phyloP scores from a whole-genome alignment of 2,888 invertebrate species.

The Diaperis boleti region DNA sequence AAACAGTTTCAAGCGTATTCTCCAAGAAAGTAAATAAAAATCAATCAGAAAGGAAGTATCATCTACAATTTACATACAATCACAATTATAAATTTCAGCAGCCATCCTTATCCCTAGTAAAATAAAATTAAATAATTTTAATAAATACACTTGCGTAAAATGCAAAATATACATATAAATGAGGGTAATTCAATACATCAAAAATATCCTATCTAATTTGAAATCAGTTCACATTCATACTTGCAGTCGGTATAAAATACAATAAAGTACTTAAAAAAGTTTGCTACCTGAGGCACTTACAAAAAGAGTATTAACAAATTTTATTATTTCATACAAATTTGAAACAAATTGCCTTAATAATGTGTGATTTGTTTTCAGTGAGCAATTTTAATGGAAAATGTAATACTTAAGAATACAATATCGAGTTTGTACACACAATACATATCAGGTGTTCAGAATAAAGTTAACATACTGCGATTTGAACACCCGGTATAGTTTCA shows the following conservation, averaged over 20 bases:
- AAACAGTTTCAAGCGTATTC: slow-evolving; percentile 16
- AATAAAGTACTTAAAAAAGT: slow-evolving; percentile 22
- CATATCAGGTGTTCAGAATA: too few relatives aligned
- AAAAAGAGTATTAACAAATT: slow-evolving; percentile 18
- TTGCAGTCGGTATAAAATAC: slow-evolving; percentile 27
- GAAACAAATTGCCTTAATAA: slow-evolving; percentile 10
- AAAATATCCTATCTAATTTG: slow-evolving; percentile 12
- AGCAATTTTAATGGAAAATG: slow-evolving; percentile 24
- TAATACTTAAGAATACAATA: slow-evolving; percentile 14
- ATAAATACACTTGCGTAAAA: slow-evolving; percentile 32
- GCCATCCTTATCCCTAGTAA: slow-evolving; percentile 4
- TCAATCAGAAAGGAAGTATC: slow-evolving; percentile 14
- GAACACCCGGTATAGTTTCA: slow-evolving; percentile 16
- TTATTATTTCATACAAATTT: slow-evolving; percentile 3
- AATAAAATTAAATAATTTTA: slow-evolving; percentile 17
- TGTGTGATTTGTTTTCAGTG: slow-evolving; percentile 17
- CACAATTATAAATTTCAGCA: slow-evolving; percentile 20
- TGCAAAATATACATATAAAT: slow-evolving; percentile 39
- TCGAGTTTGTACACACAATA: slow-evolving; percentile 9
- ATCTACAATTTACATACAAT: slow-evolving; percentile 8
- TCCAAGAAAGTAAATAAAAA: not conserved
- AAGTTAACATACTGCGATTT: too few relatives aligned
- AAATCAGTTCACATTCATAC: slow-evolving; percentile 21
- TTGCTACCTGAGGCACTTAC: slow-evolving; percentile 36
- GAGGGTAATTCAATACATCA: slow-evolving; percentile 8